phyloP scores from a whole-genome alignment of 2,797 vertebrate genomes.

The Stomatorhinus walkeri region DNA sequence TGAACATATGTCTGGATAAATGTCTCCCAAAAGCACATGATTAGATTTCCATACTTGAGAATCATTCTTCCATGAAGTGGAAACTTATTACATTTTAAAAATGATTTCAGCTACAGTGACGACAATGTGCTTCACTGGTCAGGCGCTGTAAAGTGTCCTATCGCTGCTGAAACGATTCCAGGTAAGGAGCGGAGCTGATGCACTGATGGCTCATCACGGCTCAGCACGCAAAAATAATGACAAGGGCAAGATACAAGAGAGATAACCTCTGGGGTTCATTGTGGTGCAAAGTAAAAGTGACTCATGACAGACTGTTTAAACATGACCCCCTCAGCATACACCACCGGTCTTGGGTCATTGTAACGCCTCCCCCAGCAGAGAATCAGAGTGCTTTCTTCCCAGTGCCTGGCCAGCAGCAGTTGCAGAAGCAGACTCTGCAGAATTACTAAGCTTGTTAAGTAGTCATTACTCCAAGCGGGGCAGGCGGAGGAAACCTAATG shows the following conservation, averaged over 20 bases:
- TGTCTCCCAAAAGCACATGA: background rate
- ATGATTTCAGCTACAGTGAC: background rate
- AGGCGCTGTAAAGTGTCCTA: background rate
- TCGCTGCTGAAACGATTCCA: background rate
- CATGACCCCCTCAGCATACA: background rate
- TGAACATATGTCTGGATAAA: constrained; percentile 7
- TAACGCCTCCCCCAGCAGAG: background rate
- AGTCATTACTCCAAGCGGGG: constrained; percentile 21
- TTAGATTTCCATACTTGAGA: background rate
- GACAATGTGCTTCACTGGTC: background rate
- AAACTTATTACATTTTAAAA: background rate
- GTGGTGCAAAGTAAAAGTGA: background rate
- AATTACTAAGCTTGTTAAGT: constrained; percentile 22
- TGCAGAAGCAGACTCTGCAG: background rate
- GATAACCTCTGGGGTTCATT: background rate
- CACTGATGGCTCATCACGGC: background rate
- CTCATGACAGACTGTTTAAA: background rate
- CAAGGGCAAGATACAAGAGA: background rate
- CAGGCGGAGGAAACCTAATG: constrained; percentile 16
- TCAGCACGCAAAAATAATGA: background rate
- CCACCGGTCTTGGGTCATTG: background rate
- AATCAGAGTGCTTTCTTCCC: background rate
- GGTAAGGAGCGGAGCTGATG: background rate
- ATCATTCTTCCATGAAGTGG: background rate
- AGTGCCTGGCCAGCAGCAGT: background rate